These are phyloP conservation scores for Moxostoma hubbsi DNA, from an alignment of 2,797 vertebrate species.

Conservation along the genomic window DNA sequence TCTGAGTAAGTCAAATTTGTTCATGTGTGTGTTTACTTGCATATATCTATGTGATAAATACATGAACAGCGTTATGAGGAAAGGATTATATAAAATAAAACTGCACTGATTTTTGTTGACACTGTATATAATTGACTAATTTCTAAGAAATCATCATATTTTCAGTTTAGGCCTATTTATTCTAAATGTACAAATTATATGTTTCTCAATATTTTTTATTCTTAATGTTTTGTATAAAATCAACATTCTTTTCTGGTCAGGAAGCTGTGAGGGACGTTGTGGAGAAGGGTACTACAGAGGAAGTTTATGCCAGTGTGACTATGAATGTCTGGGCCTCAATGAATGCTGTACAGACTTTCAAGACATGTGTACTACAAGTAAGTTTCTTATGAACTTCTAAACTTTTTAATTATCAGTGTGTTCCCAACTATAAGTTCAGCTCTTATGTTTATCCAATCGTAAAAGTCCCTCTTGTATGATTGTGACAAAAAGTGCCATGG, in stretches of 20 bases:
- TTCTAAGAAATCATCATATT: background rate
- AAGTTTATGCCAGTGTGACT: slow-evolving; percentile 91
- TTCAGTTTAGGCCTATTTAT: slow-evolving; percentile 54
- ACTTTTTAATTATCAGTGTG: background rate
- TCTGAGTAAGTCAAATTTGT: slow-evolving; percentile 49
- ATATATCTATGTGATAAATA: background rate
- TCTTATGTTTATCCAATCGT: background rate
- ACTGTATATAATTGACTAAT: slow-evolving; percentile 3
- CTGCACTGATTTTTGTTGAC: background rate
- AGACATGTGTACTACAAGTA: slow-evolving; percentile 86
- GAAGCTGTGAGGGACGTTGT: slow-evolving; percentile 89
- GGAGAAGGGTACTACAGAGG: slow-evolving; percentile 86
- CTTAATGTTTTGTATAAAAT: background rate
- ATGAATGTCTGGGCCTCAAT: slow-evolving; percentile 83
- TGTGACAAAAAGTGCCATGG: background rate
- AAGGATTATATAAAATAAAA: background rate
- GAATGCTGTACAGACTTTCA: slow-evolving; percentile 93
- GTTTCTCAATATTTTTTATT: background rate
- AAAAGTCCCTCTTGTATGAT: background rate
- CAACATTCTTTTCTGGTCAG: slow-evolving; percentile 58
- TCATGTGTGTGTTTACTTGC: too few species aligned
- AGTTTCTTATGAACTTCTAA: slow-evolving; percentile 44
- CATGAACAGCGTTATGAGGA: background rate
- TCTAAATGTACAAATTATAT: background rate
- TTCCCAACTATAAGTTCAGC: background rate